Base-by-base conservation (phyloP, 2,797 vertebrate genomes). In the Neomorphus geoffroyi region DNA sequence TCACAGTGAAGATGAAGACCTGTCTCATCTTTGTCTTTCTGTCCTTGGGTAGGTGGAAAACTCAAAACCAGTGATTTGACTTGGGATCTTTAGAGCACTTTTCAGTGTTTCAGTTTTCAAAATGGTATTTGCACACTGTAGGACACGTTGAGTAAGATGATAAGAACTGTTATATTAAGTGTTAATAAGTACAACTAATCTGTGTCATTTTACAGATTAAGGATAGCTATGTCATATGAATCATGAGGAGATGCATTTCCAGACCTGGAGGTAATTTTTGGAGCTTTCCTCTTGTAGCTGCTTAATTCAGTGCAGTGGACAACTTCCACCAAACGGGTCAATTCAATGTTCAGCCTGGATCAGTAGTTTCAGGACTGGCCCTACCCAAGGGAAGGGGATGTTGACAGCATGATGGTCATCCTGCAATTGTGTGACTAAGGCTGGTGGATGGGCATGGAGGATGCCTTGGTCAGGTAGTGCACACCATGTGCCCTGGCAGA, bases 21-120 rank as follows among this genome's bases (percentile, higher is more conserved):
- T 98, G 21, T 48, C 46, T 48, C 64, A 81, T 96, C 88, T 98
- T 97, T 94, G 95, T 17, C 84, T 95, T 18, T 97, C 98, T 10
- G 94, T 73, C 81, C 98, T 97, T 23, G 98, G 97, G 10, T 96
- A 98, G 94, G 94, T 98, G 92, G 98, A 99, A 97, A 98, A 97
- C 37, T 61, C 79, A 4, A 83, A 97, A n/a, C 96, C 97, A 96
- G 97, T 95, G 97, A 80, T 48, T 37, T 90, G 18, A 51, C 41
- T 43, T 62, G 24, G 28, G 28, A 60, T 61, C 23, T 80, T 86
- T 6, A 71, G 15, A 54, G 30, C 27, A 54, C 27, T 18, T 67
- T 84, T 51, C 12, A 13, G 51, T n/a, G 46, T 27, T 81, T 74
- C 58, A 41, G n/a, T 82, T 75, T 91, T 82, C 32, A 37, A 32